Conservation (phyloP, 2,797 vertebrate genomes). For the Squalus acanthias region DNA sequence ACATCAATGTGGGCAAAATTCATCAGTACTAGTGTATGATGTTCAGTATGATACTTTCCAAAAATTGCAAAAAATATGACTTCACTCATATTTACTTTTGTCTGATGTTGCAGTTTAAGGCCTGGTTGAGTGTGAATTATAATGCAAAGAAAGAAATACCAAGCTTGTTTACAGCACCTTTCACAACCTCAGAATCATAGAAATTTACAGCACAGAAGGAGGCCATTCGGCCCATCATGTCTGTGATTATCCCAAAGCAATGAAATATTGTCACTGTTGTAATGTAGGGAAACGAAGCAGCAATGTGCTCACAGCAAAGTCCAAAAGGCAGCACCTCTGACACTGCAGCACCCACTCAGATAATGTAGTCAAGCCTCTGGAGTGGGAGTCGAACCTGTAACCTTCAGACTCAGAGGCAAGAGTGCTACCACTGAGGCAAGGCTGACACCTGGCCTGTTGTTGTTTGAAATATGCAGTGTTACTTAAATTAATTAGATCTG, state of each 20-base stretch:
- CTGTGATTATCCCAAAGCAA: not conserved
- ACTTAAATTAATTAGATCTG: not conserved
- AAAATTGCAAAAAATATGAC: no score
- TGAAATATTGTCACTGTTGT: not conserved
- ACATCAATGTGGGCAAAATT: no score
- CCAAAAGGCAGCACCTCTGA: not conserved
- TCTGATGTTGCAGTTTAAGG: not conserved
- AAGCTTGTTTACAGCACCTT: not conserved
- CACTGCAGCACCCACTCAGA: not conserved
- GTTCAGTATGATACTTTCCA: no score
- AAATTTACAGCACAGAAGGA: no score
- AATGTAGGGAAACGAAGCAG: not conserved
- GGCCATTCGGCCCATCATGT: no score
- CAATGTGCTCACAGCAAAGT: not conserved
- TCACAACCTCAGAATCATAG: not conserved
- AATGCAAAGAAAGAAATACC: not conserved
- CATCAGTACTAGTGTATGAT: no score
- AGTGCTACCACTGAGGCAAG: not conserved
- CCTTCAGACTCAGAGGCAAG: not conserved
- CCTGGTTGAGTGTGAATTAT: not conserved
- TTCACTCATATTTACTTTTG: not conserved
- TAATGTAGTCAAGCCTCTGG: not conserved
- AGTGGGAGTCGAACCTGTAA: not conserved
- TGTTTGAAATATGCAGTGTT: not conserved
- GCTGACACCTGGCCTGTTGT: not conserved